Base-by-base conservation (phyloP, 2,888 invertebrate species). In the Tuta absoluta region DNA sequence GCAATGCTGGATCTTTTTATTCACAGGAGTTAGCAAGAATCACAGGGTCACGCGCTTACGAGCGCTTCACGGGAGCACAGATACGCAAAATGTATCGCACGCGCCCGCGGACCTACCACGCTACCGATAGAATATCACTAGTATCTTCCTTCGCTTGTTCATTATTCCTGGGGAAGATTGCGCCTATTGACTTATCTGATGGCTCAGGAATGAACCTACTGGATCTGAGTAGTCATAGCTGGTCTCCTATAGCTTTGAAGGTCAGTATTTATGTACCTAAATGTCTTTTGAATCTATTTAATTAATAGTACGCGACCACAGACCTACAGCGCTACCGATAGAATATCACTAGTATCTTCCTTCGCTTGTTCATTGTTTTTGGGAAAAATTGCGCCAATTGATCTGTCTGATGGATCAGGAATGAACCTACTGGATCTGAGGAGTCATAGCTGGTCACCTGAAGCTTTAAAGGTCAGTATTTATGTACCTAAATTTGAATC, bases 191-290 rank as follows among this genome's bases (percentile, higher is more conserved):
- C 85, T 93, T 93, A 70, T 94, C 97, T 0, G 99, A 99, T 84
- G 99, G 95, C 0, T 98, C 98, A 0, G 99, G 99, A 17, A 99
- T 98, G 98, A 99, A 99, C 89, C 91, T 99, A 19, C 90, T 99
- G 74, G 95, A 99, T 82, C 96, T 99, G 62, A 93, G 90, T 37
- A 92, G 88, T 0, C 95, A 95, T 86, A 87, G 91, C 33, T 99
- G 98, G 98, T 93, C 95, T 63, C 88, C 93, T 41, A 85, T 89
- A 21, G 95, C 97, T 72, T 86, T 98, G 17, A 93, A 96, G 87
- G 95, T 95, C 75, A 80, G 78, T n/a, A 33, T 41, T 41, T 3
- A 14, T 14, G 3, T 1, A 14, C 14, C 41, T 11, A 93, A 28
- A 28, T 2, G 2, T 5, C 28, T 28, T n/a, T n/a, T n/a, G n/a